Conservation (phyloP, 2,113 vertebrate genomes). For the Sialia sialis region DNA sequence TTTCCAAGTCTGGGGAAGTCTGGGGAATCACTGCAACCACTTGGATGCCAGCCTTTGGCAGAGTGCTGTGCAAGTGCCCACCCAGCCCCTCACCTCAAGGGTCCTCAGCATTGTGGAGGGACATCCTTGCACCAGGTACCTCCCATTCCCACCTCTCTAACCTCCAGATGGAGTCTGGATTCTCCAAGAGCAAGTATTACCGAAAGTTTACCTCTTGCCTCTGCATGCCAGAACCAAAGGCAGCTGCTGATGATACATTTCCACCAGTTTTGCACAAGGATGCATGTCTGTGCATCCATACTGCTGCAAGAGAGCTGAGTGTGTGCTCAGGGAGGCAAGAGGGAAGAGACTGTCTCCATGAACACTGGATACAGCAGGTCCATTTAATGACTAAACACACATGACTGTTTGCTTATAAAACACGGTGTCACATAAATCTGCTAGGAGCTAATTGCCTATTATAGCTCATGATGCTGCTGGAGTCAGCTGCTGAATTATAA, state of each 20-base stretch:
- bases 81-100: not conserved
- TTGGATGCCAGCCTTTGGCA: accelerated
- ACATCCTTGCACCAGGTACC: not conserved
- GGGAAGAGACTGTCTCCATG: not conserved
- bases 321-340: accelerated
- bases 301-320: not conserved
- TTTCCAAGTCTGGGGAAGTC: not conserved
- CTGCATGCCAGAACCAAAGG: not conserved
- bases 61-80: not conserved
- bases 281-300: accelerated
- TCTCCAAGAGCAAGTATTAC: not conserved
- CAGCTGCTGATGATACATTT: not conserved
- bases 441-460: slow-evolving; percentile 55
- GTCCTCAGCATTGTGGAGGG: no score
- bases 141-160: not conserved
- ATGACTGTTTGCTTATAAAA: slow-evolving; percentile 49
- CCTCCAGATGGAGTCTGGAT: not conserved
- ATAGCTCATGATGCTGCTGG: not conserved
- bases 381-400: slow-evolving; percentile 41
- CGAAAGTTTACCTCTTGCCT: not conserved
- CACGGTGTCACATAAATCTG: slow-evolving; percentile 8
- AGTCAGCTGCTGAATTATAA: slow-evolving; percentile 13
- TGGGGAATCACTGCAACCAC: not conserved
- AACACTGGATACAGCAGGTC: not conserved
- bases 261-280: not conserved